phyloP scores from a whole-genome alignment of 2,888 invertebrate species.

The Drosophila paramelanica region DNA sequence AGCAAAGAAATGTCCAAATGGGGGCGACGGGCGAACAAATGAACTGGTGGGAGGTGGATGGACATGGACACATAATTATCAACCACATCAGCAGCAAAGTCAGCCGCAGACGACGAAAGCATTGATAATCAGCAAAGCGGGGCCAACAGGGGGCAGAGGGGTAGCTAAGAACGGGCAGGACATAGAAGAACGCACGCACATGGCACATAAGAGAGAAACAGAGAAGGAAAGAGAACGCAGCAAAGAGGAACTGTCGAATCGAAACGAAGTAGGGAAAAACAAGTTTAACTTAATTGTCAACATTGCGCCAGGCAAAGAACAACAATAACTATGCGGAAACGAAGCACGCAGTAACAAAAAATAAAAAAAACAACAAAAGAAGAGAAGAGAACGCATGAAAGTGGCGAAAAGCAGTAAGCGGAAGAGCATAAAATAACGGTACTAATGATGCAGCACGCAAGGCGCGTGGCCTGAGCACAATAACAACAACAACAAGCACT shows the following conservation, averaged over 20 bases:
- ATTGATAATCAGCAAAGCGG: constrained; percentile 73
- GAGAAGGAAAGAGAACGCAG: background rate
- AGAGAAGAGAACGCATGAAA: constrained; percentile 38
- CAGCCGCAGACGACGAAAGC: constrained; percentile 59
- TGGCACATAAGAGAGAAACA: background rate
- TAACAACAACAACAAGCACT: constrained; percentile 11
- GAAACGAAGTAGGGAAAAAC: constrained; percentile 77
- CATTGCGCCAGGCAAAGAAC: constrained; percentile 60
- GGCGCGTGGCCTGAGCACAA: constrained; percentile 11
- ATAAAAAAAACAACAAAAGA: no score
- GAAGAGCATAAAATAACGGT: constrained; percentile 73
- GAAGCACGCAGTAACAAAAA: constrained; percentile 48
- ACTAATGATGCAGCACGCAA: constrained; percentile 74
- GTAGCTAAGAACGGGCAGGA: constrained; percentile 28
- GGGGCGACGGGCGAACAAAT: constrained; percentile 1
- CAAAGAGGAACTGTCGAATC: constrained; percentile 62
- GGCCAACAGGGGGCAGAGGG: constrained; percentile 10
- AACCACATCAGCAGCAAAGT: constrained; percentile 73
- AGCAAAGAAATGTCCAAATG: constrained; percentile 36
- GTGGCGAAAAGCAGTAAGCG: constrained; percentile 61
- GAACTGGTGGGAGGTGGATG: constrained; percentile 8
- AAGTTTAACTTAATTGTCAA: constrained; percentile 79
- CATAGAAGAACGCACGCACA: constrained; percentile 29
- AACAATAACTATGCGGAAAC: constrained; percentile 37
- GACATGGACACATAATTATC: constrained; percentile 74